Conservation (phyloP, 2,797 vertebrate species). For the Bradypodion pumilum region DNA sequence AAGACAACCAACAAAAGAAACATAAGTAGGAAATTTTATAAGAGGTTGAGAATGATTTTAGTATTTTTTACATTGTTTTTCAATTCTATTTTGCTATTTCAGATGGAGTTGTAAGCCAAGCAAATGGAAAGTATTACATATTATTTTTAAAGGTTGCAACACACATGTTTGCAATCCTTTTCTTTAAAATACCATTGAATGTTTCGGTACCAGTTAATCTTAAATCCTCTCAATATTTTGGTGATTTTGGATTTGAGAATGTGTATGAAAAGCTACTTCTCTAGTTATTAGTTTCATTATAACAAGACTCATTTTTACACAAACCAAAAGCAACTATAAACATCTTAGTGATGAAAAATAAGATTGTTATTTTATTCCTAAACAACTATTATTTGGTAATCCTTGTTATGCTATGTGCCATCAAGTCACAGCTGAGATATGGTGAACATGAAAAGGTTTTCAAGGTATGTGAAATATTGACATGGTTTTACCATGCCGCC, state of each 20-base stretch:
- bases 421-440: no score
- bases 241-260: neutral
- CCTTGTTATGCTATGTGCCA: no score
- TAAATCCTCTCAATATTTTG: neutral
- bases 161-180: slow-evolving; percentile 47
- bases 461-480: no score
- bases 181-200: slow-evolving; percentile 19
- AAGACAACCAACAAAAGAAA: neutral
- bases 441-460: no score
- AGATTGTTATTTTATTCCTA: neutral
- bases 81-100: slow-evolving; percentile 11
- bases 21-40: neutral
- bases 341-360: neutral
- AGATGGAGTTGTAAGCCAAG: neutral
- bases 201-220: neutral
- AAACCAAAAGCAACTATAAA: neutral
- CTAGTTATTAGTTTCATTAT: neutral
- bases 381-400: no score
- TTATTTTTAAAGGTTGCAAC: slow-evolving; percentile 50
- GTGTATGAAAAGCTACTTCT: neutral
- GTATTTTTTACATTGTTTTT: slow-evolving; percentile 13
- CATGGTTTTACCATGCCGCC: no score
- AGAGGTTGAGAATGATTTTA: slow-evolving; percentile 26
- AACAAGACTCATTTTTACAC: neutral
- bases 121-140: slow-evolving; percentile 45